Evolutionary conservation across 1,140 invertebrate species (phyloP).

Genomic region (Nasonia longicornis): DNA sequence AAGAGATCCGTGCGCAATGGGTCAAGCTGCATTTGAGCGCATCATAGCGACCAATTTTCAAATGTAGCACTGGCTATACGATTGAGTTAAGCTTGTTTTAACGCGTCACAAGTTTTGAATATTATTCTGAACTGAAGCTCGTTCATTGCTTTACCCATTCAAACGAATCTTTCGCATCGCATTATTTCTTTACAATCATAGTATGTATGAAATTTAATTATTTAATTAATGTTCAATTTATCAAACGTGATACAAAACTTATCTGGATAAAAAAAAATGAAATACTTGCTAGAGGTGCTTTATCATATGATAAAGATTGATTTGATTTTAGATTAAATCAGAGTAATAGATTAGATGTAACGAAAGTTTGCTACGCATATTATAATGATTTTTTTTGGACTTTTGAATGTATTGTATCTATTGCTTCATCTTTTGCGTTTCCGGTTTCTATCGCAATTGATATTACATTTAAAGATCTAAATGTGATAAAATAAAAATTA

Average conservation of each 20-base stretch:
- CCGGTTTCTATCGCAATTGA: not conserved
- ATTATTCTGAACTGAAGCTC: not conserved
- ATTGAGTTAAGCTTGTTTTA: not conserved
- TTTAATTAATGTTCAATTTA: too few relatives aligned
- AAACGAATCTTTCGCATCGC: too few relatives aligned
- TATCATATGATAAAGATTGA: too few relatives aligned
- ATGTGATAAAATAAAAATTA: constrained; percentile 15
- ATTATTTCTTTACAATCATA: too few relatives aligned
- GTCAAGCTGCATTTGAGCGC: constrained; percentile 7
- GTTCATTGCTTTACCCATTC: not conserved
- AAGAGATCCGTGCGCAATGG: not conserved
- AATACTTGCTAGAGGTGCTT: too few relatives aligned
- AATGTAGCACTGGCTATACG: not conserved
- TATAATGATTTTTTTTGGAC: not conserved
- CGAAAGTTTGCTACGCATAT: not conserved
- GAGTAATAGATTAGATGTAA: not conserved
- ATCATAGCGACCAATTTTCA: not conserved
- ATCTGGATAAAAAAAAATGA: too few relatives aligned
- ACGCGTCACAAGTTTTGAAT: not conserved
- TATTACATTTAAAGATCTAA: not conserved
- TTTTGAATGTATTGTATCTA: not conserved
- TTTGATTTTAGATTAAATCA: too few relatives aligned
- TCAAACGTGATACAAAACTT: too few relatives aligned
- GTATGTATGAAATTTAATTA: too few relatives aligned
- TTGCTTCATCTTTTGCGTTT: not conserved